These are phyloP conservation scores for Stegodyphus mimosarum DNA, from an alignment of 1,140 invertebrate species.

Conservation along the genomic window DNA sequence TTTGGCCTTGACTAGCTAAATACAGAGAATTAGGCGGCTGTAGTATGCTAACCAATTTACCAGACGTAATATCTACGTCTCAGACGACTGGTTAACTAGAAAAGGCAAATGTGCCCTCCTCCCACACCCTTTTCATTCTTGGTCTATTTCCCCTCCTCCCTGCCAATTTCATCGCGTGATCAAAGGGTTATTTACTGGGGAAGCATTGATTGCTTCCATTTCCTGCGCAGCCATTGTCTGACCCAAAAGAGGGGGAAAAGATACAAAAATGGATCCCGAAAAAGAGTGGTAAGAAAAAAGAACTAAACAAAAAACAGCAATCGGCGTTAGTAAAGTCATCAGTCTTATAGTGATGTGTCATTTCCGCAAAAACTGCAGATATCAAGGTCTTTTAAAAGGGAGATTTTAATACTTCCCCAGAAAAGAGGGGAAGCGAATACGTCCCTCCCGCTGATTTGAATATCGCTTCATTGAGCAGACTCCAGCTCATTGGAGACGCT, in stretches of 20 bases:
- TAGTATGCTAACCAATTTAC: not conserved
- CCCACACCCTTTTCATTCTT: constrained; percentile 32
- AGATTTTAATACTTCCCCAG: too few relatives aligned
- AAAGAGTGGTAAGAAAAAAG: not conserved
- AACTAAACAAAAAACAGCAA: not conserved
- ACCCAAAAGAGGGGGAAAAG: constrained; percentile 22
- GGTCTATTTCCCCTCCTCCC: not conserved
- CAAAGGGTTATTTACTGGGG: constrained; percentile 56
- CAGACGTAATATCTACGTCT: constrained; percentile 8
- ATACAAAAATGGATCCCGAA: constrained; percentile 18
- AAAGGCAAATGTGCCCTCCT: constrained; percentile 41
- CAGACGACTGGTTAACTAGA: constrained; percentile 59
- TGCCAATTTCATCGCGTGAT: constrained; percentile 28
- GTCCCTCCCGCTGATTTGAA: too few relatives aligned
- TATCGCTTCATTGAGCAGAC: too few relatives aligned
- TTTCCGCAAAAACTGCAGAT: constrained; percentile 47
- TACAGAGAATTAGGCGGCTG: too few relatives aligned
- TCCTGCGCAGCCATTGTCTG: constrained; percentile 51
- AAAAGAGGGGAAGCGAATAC: too few relatives aligned
- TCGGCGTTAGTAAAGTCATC: constrained; percentile 52
- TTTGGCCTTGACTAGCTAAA: too few relatives aligned
- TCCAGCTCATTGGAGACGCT: too few relatives aligned
- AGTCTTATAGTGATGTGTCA: constrained; percentile 24
- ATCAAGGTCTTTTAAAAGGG: too few relatives aligned
- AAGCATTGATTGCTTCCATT: constrained; percentile 58